A percentile compares a stretch with the other conserved stretches of the same genome.
Evolutionary conservation across 1,140 invertebrate species (phyloP).

Genomic region (Geopemphigus sp.): DNA sequence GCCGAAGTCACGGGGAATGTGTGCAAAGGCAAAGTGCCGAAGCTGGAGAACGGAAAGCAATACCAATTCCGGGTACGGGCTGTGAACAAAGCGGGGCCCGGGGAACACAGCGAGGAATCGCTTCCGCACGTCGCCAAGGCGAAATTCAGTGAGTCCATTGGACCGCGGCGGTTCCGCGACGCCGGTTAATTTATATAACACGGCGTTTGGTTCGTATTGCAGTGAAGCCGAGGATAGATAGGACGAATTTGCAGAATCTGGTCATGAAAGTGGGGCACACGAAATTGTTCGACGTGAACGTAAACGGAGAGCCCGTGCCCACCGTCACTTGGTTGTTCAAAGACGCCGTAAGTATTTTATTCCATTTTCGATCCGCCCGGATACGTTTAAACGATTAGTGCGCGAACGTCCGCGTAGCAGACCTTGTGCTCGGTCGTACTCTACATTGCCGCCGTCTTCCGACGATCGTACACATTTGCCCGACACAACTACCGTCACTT

Average conservation of each 20-base stretch:
- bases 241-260: conserved; percentile 80
- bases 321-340: conserved; percentile 86
- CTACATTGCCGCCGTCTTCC: too few species aligned
- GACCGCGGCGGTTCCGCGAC: conserved; percentile 53
- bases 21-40: conserved; percentile 79
- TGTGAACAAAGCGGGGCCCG: conserved; percentile 92
- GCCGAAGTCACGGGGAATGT: conserved; percentile 74
- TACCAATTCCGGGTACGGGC: conserved; percentile 94
- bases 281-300: conserved; percentile 85
- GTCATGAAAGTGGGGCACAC: conserved; percentile 89
- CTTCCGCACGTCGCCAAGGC: conserved; percentile 94
- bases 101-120: conserved; percentile 91
- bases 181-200: conserved; percentile 28
- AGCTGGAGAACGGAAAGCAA: conserved; percentile 89
- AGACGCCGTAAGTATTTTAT: conserved; percentile 65
- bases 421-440: too few species aligned
- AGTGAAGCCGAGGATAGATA: conserved; percentile 91
- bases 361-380: too few species aligned
- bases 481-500: too few species aligned
- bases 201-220: conserved; percentile 54
- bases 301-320: conserved; percentile 91
- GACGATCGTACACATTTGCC: too few species aligned
- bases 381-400: too few species aligned
- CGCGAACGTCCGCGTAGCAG: too few species aligned
- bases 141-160: conserved; percentile 69